These are phyloP conservation scores for Ceyx cyanopectus DNA, from an alignment of 2,113 vertebrate species.

Conservation along the genomic window DNA sequence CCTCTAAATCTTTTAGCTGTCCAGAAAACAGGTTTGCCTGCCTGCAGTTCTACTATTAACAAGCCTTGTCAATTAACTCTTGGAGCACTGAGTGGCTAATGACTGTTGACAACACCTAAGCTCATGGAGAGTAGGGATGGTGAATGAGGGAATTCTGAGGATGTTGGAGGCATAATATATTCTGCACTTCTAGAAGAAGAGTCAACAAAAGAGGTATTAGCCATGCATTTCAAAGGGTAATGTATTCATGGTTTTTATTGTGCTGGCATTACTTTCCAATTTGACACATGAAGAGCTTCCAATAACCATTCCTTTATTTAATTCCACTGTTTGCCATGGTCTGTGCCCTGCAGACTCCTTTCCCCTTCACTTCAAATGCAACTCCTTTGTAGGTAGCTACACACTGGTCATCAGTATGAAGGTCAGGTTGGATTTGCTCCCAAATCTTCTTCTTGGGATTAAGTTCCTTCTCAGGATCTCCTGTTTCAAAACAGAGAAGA, in stretches of 20 bases:
- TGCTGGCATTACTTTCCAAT: conserved; percentile 42
- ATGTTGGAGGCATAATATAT: not conserved
- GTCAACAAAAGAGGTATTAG: conserved; percentile 3
- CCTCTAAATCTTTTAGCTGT: not conserved
- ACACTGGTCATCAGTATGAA: conserved; percentile 86
- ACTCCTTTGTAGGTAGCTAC: conserved; percentile 93
- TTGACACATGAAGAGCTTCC: conserved; percentile 16
- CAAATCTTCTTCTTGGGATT: conserved; percentile 99
- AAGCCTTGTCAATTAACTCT: not conserved
- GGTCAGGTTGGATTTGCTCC: conserved; percentile 95
- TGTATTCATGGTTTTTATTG: conserved; percentile 59
- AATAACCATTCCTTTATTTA: conserved; percentile 76
- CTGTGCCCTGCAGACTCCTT: conserved; percentile 91
- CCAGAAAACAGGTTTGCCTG: not conserved
- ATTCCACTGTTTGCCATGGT: conserved; percentile 94
- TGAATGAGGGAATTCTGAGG: not conserved
- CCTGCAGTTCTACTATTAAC: not conserved
- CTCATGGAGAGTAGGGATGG: not conserved
- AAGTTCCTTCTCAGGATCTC: conserved; percentile 95
- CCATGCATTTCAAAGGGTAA: not conserved
- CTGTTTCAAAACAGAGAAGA: conserved; percentile 74
- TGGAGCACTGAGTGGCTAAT: not conserved
- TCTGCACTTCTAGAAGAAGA: not conserved
- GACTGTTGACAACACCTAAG: not conserved
- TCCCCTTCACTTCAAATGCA: conserved; percentile 91